Evolutionary conservation across 2,113 vertebrate genomes (phyloP).

Genomic region (Chamaea fasciata): DNA sequence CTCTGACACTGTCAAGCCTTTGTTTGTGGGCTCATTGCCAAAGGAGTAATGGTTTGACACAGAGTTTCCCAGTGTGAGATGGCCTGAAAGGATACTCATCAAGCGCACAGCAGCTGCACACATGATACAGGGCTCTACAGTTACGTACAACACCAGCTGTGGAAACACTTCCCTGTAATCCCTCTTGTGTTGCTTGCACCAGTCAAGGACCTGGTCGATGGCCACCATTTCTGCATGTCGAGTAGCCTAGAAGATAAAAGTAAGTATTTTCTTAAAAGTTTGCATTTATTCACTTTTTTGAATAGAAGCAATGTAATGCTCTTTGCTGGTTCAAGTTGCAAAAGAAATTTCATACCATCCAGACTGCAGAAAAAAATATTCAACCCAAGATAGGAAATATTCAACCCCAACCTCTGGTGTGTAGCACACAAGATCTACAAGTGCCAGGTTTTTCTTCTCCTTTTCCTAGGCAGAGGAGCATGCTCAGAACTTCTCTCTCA

Average conservation of each 20-base stretch:
- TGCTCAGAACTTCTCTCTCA: not conserved
- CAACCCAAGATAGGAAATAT: not conserved
- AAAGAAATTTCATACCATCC: not conserved
- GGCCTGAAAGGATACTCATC: constrained; percentile 83
- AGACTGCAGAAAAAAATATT: not conserved
- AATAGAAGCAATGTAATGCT: not conserved
- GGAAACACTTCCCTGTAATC: constrained; percentile 73
- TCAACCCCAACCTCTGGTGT: not conserved
- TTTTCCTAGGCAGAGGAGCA: not conserved
- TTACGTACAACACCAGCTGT: constrained; percentile 82
- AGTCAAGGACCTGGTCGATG: constrained; percentile 85
- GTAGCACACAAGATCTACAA: not conserved
- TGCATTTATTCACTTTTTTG: not conserved
- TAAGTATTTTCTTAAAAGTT: not conserved
- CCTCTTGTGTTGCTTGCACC: constrained; percentile 73
- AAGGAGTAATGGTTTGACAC: not conserved
- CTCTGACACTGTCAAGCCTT: not conserved
- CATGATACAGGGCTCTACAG: constrained; percentile 96
- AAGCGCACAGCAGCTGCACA: constrained; percentile 90
- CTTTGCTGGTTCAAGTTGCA: not conserved
- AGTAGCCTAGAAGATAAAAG: constrained; percentile 81
- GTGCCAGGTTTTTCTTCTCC: not conserved
- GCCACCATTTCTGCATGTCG: constrained; percentile 95
- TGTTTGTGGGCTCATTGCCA: not conserved
- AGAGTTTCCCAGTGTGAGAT: not conserved